Percentiles rank a stretch among this genome's conserved stretches.
phyloP scores from a whole-genome alignment of 2,113 vertebrate species.

The Taxidea taxus region DNA sequence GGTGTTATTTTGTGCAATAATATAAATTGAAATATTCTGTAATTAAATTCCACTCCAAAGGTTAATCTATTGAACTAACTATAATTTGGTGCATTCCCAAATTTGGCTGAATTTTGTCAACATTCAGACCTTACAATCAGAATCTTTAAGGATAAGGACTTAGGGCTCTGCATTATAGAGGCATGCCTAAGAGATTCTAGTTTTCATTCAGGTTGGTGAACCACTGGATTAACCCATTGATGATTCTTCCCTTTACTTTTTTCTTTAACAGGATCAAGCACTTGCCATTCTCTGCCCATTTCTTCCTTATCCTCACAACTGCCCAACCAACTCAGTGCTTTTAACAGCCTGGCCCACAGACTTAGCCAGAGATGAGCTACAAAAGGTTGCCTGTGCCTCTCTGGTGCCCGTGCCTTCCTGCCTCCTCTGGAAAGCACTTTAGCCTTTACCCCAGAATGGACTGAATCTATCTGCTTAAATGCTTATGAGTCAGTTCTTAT shows the following conservation, averaged over 20 bases:
- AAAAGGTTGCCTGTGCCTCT: neutral
- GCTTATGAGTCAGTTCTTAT: neutral
- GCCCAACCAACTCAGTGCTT: neutral
- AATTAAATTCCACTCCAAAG: slow-evolving; percentile 46
- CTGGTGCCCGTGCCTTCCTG: neutral
- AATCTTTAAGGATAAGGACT: neutral
- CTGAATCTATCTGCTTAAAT: neutral
- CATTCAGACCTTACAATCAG: neutral
- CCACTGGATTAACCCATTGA: neutral
- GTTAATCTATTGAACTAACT: slow-evolving; percentile 18
- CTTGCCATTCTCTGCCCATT: neutral
- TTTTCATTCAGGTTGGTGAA: neutral
- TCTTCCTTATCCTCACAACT: neutral
- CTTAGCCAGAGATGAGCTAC: neutral
- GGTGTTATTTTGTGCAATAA: slow-evolving; percentile 25
- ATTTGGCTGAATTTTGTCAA: neutral
- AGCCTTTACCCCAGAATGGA: neutral
- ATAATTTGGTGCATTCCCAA: neutral
- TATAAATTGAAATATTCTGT: slow-evolving; percentile 1
- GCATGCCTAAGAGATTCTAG: neutral
- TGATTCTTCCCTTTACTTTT: neutral
- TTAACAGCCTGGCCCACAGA: neutral
- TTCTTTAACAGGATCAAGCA: neutral
- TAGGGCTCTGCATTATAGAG: neutral
- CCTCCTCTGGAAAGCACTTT: neutral